Evolutionary conservation across 2,797 vertebrate genomes (phyloP).

Genomic region (Alfaro cultratus): DNA sequence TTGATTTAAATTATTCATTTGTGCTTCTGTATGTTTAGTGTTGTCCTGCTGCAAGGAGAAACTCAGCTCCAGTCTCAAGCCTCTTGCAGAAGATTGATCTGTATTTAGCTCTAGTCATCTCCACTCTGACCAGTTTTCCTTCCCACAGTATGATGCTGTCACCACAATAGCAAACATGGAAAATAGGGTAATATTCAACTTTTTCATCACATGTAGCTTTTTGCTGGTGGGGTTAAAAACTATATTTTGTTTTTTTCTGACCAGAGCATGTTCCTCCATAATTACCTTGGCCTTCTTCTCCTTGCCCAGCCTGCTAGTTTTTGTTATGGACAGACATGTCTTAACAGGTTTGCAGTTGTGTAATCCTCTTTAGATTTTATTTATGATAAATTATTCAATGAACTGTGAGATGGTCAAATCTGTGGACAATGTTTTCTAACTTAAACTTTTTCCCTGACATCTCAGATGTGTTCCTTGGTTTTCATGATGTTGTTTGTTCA

Average conservation of each 20-base stretch:
- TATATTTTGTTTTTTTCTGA: background rate
- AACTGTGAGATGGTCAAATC: background rate
- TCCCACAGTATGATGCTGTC: background rate
- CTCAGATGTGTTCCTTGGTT: background rate
- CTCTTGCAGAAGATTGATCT: background rate
- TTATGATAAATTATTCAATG: background rate
- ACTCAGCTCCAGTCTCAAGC: background rate
- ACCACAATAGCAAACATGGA: background rate
- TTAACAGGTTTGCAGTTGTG: background rate
- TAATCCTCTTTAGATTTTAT: background rate
- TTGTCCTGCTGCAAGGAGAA: background rate
- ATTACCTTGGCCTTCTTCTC: background rate
- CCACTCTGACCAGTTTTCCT: background rate
- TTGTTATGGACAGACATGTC: background rate
- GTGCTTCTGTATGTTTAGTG: background rate
- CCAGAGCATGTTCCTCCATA: background rate
- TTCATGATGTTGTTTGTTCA: background rate
- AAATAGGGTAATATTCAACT: background rate
- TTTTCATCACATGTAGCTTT: background rate
- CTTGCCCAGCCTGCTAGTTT: background rate
- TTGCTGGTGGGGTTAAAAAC: background rate
- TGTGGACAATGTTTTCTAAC: background rate
- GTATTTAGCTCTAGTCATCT: background rate
- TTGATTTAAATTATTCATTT: background rate
- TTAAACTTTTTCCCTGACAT: background rate